Base-by-base conservation (phyloP, 2,888 invertebrate genomes). In the Drosophila affinis region DNA sequence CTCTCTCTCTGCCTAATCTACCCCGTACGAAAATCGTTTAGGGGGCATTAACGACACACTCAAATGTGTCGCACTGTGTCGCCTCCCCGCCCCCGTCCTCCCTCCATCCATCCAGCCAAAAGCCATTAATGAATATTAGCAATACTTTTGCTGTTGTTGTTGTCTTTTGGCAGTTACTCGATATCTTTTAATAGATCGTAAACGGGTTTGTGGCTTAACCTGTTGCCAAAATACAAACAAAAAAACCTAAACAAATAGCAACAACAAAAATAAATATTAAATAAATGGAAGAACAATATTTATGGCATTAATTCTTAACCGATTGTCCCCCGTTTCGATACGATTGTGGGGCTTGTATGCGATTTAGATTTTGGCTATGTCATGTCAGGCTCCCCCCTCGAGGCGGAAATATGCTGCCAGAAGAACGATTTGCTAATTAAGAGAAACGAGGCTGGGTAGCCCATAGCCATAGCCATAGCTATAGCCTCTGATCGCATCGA, bases 101-200 rank as follows among this genome's bases (percentile, higher is more conserved):
- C 34, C 34, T 3, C 12, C 0, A 18, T 0, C 14, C 12, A 5
- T 1, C 7, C 39, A 1, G 6, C 14, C 6, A 51, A 72, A 73
- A 73, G 47, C 81, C 83, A 83, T 79, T 80, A 80, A 77, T 83
- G 78, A 75, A 61, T 74, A 79, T 79, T 77, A 77, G 80, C 80
- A 49, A 70, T 62, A 62, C 60, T 60, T 67, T 79, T 3, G 3
- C 1, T 24, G 47, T 6, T 10, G 24, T 12, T 49, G 34, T 51
- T 59, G 59, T 64, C 24, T 65, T 77, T 49, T 54, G 62, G 59
- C 45, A 44, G 58, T 62, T 56, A 65, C 62, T 68, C 70, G 78
- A 62, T 53, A 53, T 53, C 59, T 68, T 76, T 60, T 81, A 82
- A 79, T 79, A 73, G 77, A 72, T 61, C 57, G 67, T 51, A 67